A percentile compares a stretch with the other conserved stretches of the same genome.
Evolutionary conservation across 2,797 vertebrate species (phyloP).

Genomic region (Sandelia bainsii): DNA sequence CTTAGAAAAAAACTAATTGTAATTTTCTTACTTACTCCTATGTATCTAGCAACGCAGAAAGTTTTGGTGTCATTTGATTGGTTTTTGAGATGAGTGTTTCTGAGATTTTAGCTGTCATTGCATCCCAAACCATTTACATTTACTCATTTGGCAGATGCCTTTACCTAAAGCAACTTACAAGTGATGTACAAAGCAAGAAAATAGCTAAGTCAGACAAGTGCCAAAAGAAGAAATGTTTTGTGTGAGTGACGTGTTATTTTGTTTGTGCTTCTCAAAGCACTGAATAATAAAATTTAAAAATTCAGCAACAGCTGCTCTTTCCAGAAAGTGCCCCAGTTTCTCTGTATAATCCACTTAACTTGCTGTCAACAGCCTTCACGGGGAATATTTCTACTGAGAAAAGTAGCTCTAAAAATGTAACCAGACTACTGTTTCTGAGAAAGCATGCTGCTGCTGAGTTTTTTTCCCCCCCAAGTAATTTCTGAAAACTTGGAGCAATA

Average conservation of each 20-base stretch:
- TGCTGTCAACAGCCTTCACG: conserved; percentile 1
- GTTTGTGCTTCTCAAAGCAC: background rate
- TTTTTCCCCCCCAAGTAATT: background rate
- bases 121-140: background rate
- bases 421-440: background rate
- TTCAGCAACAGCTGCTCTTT: background rate
- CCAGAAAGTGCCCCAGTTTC: background rate
- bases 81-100: background rate
- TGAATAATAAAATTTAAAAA: conserved; percentile 1
- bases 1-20: background rate
- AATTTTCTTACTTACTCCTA: too few species aligned
- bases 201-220: background rate
- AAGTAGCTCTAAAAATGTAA: conserved; percentile 4
- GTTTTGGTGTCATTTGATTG: background rate
- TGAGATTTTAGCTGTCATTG: background rate
- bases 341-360: conserved; percentile 7
- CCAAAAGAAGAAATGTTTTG: background rate
- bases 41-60: background rate
- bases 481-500: background rate
- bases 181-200: background rate
- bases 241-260: background rate
- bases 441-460: background rate
- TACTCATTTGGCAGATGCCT: background rate
- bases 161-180: background rate
- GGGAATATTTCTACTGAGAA: background rate